Conservation (phyloP, 2,888 invertebrate genomes). For the Cyclophora punctaria region DNA sequence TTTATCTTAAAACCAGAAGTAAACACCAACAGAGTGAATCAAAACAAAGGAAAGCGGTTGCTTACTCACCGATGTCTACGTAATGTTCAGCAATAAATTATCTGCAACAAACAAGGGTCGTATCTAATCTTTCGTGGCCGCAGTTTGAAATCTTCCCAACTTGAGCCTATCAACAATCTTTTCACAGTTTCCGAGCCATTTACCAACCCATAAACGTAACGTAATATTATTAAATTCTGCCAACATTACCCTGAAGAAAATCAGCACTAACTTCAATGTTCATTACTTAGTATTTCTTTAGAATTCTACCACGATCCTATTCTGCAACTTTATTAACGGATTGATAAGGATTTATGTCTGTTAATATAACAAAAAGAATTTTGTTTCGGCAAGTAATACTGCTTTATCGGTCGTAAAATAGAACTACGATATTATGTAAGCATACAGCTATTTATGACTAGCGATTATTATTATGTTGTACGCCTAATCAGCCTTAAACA, state of each 20-base stretch:
- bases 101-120: conserved; percentile 46
- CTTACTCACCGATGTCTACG: conserved; percentile 29
- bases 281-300: no score
- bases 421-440: background rate
- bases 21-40: conserved; percentile 12
- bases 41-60: conserved; percentile 28
- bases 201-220: conserved; percentile 46
- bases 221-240: conserved; percentile 35
- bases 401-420: background rate
- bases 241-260: background rate
- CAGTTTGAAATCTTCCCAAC: conserved; percentile 26
- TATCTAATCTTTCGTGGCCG: conserved; percentile 31
- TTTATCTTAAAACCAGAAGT: conserved; percentile 10
- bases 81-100: conserved; percentile 52
- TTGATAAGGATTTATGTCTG: no score
- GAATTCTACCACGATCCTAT: no score
- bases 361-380: no score
- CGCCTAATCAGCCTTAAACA: conserved; percentile 11
- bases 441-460: background rate
- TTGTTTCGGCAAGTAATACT: no score
- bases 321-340: no score
- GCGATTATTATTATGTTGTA: no score
- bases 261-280: no score
- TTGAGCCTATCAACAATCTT: conserved; percentile 49
- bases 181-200: conserved; percentile 60